Conservation (phyloP, 2,113 vertebrate genomes). For the Emydura subglobosa region DNA sequence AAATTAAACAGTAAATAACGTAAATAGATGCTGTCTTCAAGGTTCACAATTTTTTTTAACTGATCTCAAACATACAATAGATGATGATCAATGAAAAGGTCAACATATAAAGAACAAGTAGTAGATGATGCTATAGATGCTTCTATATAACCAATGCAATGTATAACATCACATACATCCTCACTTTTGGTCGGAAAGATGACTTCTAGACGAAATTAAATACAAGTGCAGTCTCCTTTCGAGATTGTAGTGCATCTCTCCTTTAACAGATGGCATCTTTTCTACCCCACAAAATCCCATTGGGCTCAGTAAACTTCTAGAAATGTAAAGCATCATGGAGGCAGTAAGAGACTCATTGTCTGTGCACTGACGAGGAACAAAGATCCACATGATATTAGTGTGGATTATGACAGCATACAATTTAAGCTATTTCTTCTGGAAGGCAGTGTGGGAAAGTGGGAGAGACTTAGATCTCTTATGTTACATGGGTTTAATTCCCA, state of each 20-base stretch:
- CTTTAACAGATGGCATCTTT: background rate
- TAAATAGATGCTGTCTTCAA: background rate
- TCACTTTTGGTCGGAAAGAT: background rate
- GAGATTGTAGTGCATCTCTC: background rate
- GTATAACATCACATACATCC: background rate
- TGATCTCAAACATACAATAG: background rate
- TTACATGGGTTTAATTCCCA: background rate
- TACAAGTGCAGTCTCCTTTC: background rate
- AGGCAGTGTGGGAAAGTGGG: background rate
- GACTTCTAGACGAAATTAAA: background rate
- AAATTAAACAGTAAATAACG: background rate
- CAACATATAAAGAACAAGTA: background rate
- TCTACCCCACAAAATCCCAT: background rate
- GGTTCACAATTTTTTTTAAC: background rate
- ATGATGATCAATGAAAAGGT: background rate
- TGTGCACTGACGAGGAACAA: background rate
- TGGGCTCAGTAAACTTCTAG: background rate
- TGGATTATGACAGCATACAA: background rate
- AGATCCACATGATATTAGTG: background rate
- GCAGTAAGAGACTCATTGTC: background rate
- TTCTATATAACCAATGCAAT: background rate
- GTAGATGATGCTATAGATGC: background rate
- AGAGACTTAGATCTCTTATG: background rate
- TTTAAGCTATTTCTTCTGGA: background rate
- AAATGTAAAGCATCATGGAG: background rate